A percentile compares a stretch with the other conserved stretches of the same genome.
Evolutionary conservation across 30 jellyfish, hydroid and myxozoan genomes (phyloP).

Genomic region (Aurelia sp.): DNA sequence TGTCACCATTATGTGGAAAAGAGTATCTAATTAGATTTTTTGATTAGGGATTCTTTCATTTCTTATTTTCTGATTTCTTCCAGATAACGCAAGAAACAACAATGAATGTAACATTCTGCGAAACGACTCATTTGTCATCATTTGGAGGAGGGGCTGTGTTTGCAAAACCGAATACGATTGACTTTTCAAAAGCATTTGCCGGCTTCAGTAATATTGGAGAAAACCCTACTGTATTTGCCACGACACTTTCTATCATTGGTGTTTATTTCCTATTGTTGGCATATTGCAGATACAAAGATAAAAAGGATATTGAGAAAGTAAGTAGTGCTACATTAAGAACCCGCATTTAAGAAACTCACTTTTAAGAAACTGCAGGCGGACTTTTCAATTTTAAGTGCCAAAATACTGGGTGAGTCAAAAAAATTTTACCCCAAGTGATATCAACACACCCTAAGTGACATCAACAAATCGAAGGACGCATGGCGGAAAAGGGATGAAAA

Average conservation of each 20-base stretch:
- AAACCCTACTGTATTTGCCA: conserved; percentile 91
- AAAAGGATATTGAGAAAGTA: conserved; percentile 80
- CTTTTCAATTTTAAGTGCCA: too few species aligned
- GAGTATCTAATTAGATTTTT: too few species aligned
- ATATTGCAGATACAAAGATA: conserved; percentile 84
- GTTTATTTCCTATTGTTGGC: conserved; percentile 76
- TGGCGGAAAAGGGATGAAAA: too few species aligned
- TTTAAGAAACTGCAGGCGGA: too few species aligned
- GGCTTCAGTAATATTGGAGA: conserved; percentile 88
- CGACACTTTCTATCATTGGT: conserved; percentile 73
- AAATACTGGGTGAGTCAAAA: too few species aligned
- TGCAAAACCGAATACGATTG: conserved; percentile 86
- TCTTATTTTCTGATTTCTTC: too few species aligned
- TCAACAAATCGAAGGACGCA: too few species aligned
- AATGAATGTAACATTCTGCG: conserved; percentile 74
- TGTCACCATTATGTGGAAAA: too few species aligned
- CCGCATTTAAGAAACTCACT: neutral
- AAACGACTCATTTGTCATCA: conserved; percentile 87
- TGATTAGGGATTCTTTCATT: too few species aligned
- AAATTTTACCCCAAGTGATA: too few species aligned
- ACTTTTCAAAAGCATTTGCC: conserved; percentile 85
- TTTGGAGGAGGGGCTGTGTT: conserved; percentile 97
- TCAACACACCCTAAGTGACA: too few species aligned
- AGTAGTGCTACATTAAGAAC: neutral
- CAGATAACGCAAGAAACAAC: conserved; percentile 57